Base-by-base conservation (phyloP, 2,113 vertebrate species). In the Heptranchias perlo region DNA sequence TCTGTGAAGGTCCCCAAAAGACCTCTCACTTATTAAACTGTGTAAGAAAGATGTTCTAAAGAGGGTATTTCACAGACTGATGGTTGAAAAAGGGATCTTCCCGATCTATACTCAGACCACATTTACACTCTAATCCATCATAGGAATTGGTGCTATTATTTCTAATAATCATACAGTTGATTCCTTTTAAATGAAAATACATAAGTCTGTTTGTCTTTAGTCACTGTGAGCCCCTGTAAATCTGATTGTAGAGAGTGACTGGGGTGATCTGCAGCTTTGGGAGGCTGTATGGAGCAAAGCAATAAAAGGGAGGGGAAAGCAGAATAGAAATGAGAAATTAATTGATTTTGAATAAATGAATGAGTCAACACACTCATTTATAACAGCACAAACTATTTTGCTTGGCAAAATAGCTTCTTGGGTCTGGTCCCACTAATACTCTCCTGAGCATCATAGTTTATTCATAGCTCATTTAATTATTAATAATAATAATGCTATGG, bases 401-500 rank as follows among this genome's bases (percentile, higher is more conserved):
- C 58, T 39, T 91, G 87, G 49, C 87, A 91, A 54, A 91, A 91
- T 91, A 91, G 25, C 87, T 91, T n/a, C 23, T 54, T 62, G 18
- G 58, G 58, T 23, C 18, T 94, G 58, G 65, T 64, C 44, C 87
- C 52, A 58, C 52, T 54, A 58, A 91, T 10, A 31, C 28, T 91
- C 61, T 62, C 91, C 54, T 14, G 58, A 93, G 91, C 31, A n/a
- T n/a, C n/a, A n/a, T n/a, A n/a, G n/a, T 39, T 93, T 93, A 61
- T 62, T 64, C 39, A 91, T 91, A n/a, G 28, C 39, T 93, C 91
- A 39, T 35, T 93, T 93, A 65, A 94, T 94, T 94, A 94, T 65
- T 94, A 8, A 94, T 39, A 39, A 58, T 54, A 91, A 58, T 35
- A 65, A 65, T 65, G 39, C 44, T 65, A 94, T 67, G 61, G 35